Base-by-base conservation (phyloP, 1,140 invertebrate genomes). In the Varroa destructor region DNA sequence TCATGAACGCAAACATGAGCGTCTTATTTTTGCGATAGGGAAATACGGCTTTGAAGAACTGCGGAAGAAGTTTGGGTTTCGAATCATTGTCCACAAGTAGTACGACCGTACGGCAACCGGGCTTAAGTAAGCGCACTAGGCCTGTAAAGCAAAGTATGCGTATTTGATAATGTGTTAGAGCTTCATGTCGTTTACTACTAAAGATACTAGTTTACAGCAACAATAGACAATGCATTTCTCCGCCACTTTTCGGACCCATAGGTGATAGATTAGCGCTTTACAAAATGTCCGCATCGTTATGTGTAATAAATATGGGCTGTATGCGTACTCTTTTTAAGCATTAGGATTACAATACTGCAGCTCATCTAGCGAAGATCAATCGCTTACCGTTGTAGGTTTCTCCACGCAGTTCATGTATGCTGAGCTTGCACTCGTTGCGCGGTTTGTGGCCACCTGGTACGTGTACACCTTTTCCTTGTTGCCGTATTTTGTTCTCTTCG, bases 21-120 rank as follows among this genome's bases (percentile, higher is more conserved):
- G 90, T 92, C 80, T 93, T 93, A 79, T 89, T 89, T 78, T 93
- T 85, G 14, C 74, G 72, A 79, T 96, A 95, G 14, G 93, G 93
- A 87, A 91, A 95, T 67, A 97, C 88, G 75, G 89, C 87, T 81
- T 87, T 88, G 79, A 95, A 90, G 84, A 96, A 98, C 75, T 88
- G 87, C 71, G 89, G 87, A 72, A 97, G 82, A 61, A 98, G 82
- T 79, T 89, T 88, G 72, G 88, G 82, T 73, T 91, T 88, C 73
- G 87, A 89, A 78, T 95, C 88, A 77, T 86, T 83, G 81, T 97
- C 93, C 1, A 96, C 87, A 46, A 98, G 81, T 8, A 98, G 78
- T 51, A 97, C 85, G 73, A 98, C 86, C 0, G 94, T 97, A 25
- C 95, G 83, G 78, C 92, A 97, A 0, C 95, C 95, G 0, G 95